These are phyloP conservation scores for Leptocoma aspasia DNA, from an alignment of 2,113 vertebrate species.

Conservation along the genomic window DNA sequence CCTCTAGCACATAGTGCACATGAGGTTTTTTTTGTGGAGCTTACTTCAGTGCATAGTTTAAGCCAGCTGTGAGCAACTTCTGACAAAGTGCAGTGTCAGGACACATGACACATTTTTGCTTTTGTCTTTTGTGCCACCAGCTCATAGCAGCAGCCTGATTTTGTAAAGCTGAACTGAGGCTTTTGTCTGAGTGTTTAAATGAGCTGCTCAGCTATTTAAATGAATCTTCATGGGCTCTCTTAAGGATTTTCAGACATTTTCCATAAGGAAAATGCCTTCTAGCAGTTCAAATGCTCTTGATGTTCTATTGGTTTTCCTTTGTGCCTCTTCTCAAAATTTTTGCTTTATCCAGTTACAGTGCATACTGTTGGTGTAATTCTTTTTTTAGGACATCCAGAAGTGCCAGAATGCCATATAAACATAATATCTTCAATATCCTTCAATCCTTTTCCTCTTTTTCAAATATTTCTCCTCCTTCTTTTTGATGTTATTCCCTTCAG, in stretches of 20 bases:
- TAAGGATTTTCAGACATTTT: constrained; percentile 34
- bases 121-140: not conserved
- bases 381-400: constrained; percentile 43
- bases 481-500: constrained; percentile 62
- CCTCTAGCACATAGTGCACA: not conserved
- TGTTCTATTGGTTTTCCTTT: constrained; percentile 50
- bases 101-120: not conserved
- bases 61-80: not conserved
- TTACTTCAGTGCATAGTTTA: not conserved
- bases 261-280: constrained; percentile 32
- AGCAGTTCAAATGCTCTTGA: constrained; percentile 29
- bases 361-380: not conserved
- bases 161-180: not conserved
- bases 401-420: constrained; percentile 38
- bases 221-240: not conserved
- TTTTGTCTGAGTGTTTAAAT: constrained; percentile 32
- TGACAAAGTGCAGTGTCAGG: not conserved
- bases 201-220: constrained; percentile 35
- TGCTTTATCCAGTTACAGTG: constrained; percentile 15
- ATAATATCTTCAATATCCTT: constrained; percentile 42
- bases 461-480: constrained; percentile 39
- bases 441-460: constrained; percentile 16
- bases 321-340: constrained; percentile 1
- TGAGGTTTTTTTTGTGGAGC: not conserved
- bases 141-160: not conserved